phyloP scores from a whole-genome alignment of 2,888 invertebrate genomes.

The Buathra laborator region DNA sequence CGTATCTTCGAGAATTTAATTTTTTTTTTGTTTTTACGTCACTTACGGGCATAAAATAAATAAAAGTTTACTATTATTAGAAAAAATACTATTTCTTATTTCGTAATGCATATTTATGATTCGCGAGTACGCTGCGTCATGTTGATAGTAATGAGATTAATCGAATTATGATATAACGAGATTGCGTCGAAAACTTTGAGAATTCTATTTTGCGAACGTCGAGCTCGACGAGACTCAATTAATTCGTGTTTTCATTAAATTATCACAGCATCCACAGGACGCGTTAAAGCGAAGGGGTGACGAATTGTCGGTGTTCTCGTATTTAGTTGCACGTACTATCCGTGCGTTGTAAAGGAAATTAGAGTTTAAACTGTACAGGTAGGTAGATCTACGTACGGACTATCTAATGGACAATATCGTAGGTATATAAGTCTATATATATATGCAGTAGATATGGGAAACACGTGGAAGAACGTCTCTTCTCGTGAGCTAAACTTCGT shows the following conservation, averaged over 20 bases:
- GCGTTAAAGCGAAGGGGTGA: neutral
- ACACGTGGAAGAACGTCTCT: constrained; percentile 17
- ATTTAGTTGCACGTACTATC: neutral
- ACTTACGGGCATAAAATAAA: too few relatives aligned
- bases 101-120: neutral
- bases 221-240: constrained; percentile 8
- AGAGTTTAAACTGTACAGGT: constrained; percentile 4
- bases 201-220: constrained; percentile 9
- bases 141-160: neutral
- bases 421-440: neutral
- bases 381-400: neutral
- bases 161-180: constrained; percentile 6
- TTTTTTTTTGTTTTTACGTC: too few relatives aligned
- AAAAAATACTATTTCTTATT: neutral
- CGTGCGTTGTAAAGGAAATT: neutral
- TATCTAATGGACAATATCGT: neutral
- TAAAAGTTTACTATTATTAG: too few relatives aligned
- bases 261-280: neutral
- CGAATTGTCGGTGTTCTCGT: constrained; percentile 1
- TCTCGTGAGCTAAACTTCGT: constrained; percentile 39
- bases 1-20: neutral
- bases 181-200: neutral
- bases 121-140: neutral
- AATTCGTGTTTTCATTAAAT: constrained; percentile 20
- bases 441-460: neutral